phyloP scores from a whole-genome alignment of 2,888 invertebrate genomes.

The Prosapia bicincta region DNA sequence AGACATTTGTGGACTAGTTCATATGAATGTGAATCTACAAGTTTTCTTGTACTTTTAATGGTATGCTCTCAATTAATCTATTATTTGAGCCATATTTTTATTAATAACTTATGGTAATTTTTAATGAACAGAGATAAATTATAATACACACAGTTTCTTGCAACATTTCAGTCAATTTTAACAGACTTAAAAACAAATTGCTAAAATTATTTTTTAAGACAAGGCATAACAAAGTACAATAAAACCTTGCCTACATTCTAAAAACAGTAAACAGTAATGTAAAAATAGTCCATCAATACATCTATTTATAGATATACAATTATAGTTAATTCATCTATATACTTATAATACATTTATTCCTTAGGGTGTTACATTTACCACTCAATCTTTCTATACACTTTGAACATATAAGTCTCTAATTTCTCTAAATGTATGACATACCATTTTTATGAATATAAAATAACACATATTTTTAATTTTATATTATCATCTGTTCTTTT shows the following conservation, averaged over 20 bases:
- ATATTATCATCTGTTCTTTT: not conserved
- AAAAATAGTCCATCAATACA: not conserved
- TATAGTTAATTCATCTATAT: not conserved
- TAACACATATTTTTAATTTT: not conserved
- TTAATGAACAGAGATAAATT: not conserved
- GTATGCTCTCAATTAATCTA: not conserved
- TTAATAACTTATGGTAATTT: not conserved
- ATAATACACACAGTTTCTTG: not conserved
- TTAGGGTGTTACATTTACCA: not conserved
- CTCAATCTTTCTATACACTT: not conserved
- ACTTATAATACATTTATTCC: not conserved
- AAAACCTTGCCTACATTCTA: not conserved
- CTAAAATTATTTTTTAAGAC: not conserved
- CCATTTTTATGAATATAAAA: not conserved
- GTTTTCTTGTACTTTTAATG: not conserved
- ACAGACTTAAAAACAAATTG: not conserved
- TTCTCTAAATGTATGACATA: not conserved
- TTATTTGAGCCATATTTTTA: not conserved
- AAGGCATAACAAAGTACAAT: not conserved
- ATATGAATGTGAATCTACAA: not conserved
- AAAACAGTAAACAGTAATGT: not conserved
- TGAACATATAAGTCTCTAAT: not conserved
- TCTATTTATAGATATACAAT: not conserved
- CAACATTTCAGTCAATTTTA: not conserved
- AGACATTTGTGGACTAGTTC: not conserved